These are phyloP conservation scores for Vannuccia rotundouncinata DNA, from an alignment of 2,888 invertebrate species.

Conservation along the genomic window DNA sequence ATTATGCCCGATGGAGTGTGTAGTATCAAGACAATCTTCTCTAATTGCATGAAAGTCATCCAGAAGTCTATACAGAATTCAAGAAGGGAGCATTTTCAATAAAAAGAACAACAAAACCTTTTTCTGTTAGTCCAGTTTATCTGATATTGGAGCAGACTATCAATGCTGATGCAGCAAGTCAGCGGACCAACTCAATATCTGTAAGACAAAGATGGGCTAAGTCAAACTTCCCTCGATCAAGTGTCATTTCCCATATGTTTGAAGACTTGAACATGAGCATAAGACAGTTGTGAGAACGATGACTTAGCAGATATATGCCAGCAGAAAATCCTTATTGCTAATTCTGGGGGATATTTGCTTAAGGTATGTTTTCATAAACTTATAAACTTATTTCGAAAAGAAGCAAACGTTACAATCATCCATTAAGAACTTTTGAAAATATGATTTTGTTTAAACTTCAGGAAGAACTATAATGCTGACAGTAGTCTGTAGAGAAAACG, in stretches of 20 bases:
- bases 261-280: conserved; percentile 35
- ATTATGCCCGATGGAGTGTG: not conserved
- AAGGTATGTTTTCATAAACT: too few species aligned
- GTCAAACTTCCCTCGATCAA: conserved; percentile 33
- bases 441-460: too few species aligned
- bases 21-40: not conserved
- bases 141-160: conserved; percentile 39
- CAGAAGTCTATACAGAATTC: not conserved
- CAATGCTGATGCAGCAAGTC: conserved; percentile 40
- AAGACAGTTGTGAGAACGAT: too few species aligned
- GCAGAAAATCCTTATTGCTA: too few species aligned
- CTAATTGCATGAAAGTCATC: not conserved
- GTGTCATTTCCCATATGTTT: conserved; percentile 11
- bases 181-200: conserved; percentile 35
- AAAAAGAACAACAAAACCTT: conserved; percentile 35
- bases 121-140: conserved; percentile 36
- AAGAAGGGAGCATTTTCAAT: not conserved
- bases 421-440: too few species aligned
- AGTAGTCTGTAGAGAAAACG: too few species aligned
- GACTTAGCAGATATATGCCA: too few species aligned
- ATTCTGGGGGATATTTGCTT: too few species aligned
- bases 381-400: too few species aligned
- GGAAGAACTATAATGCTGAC: too few species aligned
- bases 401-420: too few species aligned
- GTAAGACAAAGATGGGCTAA: conserved; percentile 33